These are phyloP conservation scores for Drosophila multiciliata DNA, from an alignment of 2,888 invertebrate species.

Conservation along the genomic window DNA sequence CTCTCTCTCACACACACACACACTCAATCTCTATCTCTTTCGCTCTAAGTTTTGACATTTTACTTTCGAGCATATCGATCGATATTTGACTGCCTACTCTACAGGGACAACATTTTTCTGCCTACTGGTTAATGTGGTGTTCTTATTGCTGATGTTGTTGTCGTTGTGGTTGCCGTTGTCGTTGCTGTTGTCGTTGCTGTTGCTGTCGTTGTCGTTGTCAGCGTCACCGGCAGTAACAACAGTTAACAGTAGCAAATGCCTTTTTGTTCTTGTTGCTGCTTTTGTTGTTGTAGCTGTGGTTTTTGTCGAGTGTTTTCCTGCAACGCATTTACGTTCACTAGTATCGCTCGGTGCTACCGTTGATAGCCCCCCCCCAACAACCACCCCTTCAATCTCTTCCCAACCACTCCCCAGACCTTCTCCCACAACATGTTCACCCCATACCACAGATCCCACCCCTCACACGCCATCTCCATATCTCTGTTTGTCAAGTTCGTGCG, in stretches of 20 bases:
- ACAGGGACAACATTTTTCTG: conserved; percentile 35
- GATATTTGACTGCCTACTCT: conserved; percentile 70
- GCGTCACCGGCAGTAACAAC: conserved; percentile 55
- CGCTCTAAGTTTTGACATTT: conserved; percentile 5
- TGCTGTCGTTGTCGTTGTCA: conserved; percentile 31
- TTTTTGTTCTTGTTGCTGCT: conserved; percentile 24
- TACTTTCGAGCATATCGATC: conserved; percentile 69
- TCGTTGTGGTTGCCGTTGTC: too few relatives aligned
- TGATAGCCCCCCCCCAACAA: conserved; percentile 5
- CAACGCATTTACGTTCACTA: conserved; percentile 71
- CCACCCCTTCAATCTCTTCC: neutral
- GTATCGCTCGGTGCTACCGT: conserved; percentile 18
- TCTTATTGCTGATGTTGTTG: conserved; percentile 12
- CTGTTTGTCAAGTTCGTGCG: conserved; percentile 10
- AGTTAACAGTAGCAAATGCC: conserved; percentile 57
- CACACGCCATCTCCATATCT: neutral
- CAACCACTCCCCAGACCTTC: neutral
- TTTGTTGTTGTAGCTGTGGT: conserved; percentile 29
- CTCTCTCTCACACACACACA: neutral
- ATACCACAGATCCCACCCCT: conserved; percentile 4
- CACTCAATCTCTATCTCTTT: neutral
- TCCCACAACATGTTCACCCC: neutral
- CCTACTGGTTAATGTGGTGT: conserved; percentile 28
- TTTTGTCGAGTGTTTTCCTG: conserved; percentile 72
- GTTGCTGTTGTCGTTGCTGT: conserved; percentile 8